phyloP scores from a whole-genome alignment of 2,113 vertebrate genomes.

The Grallaria varia region DNA sequence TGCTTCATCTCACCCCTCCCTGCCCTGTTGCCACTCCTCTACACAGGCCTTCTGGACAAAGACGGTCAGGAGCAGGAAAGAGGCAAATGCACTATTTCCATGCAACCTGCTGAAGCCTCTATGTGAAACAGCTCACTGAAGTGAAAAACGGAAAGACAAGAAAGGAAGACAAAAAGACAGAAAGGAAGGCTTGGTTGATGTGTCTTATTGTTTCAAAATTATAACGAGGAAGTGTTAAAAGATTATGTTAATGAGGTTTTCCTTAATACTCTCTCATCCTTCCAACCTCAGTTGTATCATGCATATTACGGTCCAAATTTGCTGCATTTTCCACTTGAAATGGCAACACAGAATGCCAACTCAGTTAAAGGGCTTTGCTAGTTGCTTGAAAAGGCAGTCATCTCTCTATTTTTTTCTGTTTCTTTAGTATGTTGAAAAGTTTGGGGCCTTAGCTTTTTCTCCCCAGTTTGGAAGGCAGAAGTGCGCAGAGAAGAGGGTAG shows the following conservation, averaged over 20 bases:
- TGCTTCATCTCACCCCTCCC: background rate
- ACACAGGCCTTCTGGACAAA: background rate
- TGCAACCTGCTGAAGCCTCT: background rate
- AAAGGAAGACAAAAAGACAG: background rate
- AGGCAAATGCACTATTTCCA: background rate
- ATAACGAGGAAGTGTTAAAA: background rate
- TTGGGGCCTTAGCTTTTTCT: background rate
- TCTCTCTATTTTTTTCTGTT: background rate
- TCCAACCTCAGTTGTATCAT: background rate
- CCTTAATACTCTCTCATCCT: background rate
- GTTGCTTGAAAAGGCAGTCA: background rate
- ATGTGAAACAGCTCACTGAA: background rate
- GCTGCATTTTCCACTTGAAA: background rate
- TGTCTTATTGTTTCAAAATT: background rate
- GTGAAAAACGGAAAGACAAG: background rate
- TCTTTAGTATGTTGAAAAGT: background rate
- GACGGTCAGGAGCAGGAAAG: background rate
- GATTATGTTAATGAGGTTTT: background rate
- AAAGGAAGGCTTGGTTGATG: background rate
- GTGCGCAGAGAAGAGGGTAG: background rate
- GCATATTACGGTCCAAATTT: background rate
- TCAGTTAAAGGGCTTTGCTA: background rate
- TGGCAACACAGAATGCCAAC: background rate
- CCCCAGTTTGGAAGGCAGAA: background rate
- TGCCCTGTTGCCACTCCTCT: background rate